A percentile compares a stretch with the other conserved stretches of the same genome.
These are phyloP conservation scores for Lithophane ornitopus DNA, from an alignment of 2,888 invertebrate genomes.

Conservation along the genomic window DNA sequence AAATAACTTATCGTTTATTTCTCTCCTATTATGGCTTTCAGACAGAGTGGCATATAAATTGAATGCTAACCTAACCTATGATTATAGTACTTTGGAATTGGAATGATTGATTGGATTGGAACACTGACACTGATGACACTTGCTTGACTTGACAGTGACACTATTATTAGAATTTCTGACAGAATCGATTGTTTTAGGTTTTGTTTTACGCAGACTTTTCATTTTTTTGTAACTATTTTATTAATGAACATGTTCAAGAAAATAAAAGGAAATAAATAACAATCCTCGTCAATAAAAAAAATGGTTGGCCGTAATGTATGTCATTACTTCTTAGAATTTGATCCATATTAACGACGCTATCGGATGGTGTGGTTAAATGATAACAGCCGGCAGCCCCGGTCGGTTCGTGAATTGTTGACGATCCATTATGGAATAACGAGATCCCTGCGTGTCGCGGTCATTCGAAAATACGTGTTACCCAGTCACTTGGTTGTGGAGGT, in stretches of 20 bases:
- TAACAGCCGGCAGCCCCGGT: not conserved
- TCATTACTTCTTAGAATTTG: not conserved
- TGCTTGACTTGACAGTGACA: constrained; percentile 5
- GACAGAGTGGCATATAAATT: constrained; percentile 38
- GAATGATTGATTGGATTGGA: not conserved
- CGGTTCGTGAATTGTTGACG: not conserved
- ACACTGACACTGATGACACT: constrained; percentile 1
- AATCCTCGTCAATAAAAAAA: no score
- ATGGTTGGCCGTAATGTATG: not conserved
- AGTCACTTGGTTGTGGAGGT: no score
- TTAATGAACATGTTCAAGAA: not conserved
- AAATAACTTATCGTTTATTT: constrained; percentile 23
- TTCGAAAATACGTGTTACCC: not conserved
- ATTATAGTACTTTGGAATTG: not conserved
- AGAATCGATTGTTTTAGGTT: not conserved
- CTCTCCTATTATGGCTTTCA: constrained; percentile 26
- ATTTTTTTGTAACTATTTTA: not conserved
- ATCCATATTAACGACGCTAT: not conserved
- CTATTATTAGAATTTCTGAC: not conserved
- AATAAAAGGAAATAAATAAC: not conserved
- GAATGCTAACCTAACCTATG: constrained; percentile 37
- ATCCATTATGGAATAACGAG: no score
- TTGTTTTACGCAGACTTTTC: constrained; percentile 9
- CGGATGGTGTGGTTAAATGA: not conserved
- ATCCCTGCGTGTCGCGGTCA: not conserved